A percentile compares a stretch with the other conserved stretches of the same genome.
phyloP scores from a whole-genome alignment of 2,113 vertebrate species.

The Tachysurus fulvidraco region DNA sequence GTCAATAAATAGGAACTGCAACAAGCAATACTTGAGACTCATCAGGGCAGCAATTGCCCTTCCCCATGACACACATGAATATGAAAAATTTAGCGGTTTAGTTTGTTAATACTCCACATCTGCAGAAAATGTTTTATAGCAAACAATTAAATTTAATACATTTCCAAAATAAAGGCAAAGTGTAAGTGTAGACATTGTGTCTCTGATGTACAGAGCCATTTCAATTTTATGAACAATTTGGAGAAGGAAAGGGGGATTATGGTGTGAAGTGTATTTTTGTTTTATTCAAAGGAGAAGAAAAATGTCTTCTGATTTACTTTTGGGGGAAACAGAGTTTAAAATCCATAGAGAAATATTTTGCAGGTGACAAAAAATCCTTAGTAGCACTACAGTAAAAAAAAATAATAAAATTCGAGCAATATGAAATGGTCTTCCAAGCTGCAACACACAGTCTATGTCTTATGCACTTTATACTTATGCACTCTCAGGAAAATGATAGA shows the following conservation, averaged over 20 bases:
- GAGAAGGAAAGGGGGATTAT: neutral
- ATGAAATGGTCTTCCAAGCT: neutral
- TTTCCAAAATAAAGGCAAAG: neutral
- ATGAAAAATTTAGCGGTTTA: neutral
- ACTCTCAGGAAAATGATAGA: neutral
- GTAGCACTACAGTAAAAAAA: neutral
- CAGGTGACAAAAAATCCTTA: neutral
- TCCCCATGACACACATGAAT: neutral
- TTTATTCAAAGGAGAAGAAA: neutral
- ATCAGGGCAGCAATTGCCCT: neutral
- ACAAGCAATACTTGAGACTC: neutral
- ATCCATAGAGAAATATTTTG: neutral
- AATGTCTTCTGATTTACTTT: neutral
- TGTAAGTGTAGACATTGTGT: neutral
- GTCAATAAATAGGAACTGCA: neutral
- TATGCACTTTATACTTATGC: neutral
- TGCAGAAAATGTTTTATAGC: neutral
- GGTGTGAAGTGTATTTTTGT: neutral
- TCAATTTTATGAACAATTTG: neutral
- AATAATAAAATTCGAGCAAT: neutral
- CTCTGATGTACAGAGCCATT: neutral
- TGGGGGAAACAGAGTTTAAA: neutral
- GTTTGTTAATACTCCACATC: neutral
- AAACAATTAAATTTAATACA: neutral
- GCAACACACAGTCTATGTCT: neutral